These are phyloP conservation scores for Lucifuga dentata DNA, from an alignment of 2,113 vertebrate species.

Conservation along the genomic window DNA sequence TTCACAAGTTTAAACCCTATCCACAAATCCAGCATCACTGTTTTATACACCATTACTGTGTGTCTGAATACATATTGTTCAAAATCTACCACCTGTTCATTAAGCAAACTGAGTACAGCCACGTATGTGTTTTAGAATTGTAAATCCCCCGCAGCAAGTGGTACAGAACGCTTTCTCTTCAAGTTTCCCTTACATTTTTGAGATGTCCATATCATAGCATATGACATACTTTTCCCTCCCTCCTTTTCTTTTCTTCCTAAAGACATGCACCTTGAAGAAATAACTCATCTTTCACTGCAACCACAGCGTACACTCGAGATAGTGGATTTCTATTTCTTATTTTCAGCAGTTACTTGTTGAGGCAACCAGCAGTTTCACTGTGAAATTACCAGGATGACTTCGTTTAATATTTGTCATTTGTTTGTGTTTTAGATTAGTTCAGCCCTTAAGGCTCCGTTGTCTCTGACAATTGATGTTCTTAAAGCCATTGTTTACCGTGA, in stretches of 20 bases:
- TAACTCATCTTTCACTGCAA: constrained; percentile 59
- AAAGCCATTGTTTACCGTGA: constrained; percentile 50
- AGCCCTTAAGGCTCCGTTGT: constrained; percentile 15
- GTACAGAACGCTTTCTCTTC: constrained; percentile 61
- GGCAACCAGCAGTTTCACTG: constrained; percentile 65
- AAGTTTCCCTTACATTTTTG: constrained; percentile 45
- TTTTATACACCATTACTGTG: constrained; percentile 45
- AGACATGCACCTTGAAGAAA: constrained; percentile 75
- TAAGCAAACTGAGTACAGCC: constrained; percentile 26
- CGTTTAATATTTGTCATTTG: constrained; percentile 43
- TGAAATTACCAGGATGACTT: constrained; percentile 68
- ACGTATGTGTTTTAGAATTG: constrained; percentile 32
- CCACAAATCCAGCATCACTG: constrained; percentile 11
- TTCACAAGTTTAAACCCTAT: constrained; percentile 21
- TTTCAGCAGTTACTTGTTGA: constrained; percentile 59
- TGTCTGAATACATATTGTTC: constrained; percentile 19
- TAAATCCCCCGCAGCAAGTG: constrained; percentile 53
- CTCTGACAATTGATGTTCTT: constrained; percentile 35
- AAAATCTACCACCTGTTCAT: constrained; percentile 22
- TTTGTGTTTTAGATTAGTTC: constrained; percentile 19
- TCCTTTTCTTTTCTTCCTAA: constrained; percentile 43
- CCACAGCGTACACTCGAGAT: constrained; percentile 37
- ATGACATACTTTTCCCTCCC: constrained; percentile 40
- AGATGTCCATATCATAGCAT: constrained; percentile 45
- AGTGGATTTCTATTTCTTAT: constrained; percentile 55